A percentile compares a stretch with the other conserved stretches of the same genome.
These are phyloP conservation scores for Micrasema longulum DNA, from an alignment of 1,140 invertebrate genomes.

Conservation along the genomic window DNA sequence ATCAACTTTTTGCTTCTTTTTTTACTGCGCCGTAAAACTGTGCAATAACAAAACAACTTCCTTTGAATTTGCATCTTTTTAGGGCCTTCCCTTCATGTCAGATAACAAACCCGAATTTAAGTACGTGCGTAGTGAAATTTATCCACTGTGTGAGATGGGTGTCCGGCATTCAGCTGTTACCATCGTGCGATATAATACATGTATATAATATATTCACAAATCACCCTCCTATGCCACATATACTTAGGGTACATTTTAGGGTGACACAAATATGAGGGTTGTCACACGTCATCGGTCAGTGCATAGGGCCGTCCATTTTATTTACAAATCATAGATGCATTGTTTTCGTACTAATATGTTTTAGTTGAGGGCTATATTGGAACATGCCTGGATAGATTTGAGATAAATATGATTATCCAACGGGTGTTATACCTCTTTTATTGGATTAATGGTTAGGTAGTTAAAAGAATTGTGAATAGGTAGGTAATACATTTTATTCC, in stretches of 20 bases:
- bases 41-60: too few relatives aligned
- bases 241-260: not conserved
- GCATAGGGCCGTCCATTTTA: slow-evolving; percentile 2
- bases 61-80: too few relatives aligned
- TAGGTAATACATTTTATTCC: too few relatives aligned
- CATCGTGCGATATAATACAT: not conserved
- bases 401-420: too few relatives aligned
- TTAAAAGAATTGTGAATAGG: too few relatives aligned
- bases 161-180: slow-evolving; percentile 19
- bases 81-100: not conserved
- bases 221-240: slow-evolving; percentile 7
- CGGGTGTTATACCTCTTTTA: too few relatives aligned
- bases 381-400: too few relatives aligned
- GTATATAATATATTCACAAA: not conserved
- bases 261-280: slow-evolving; percentile 9
- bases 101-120: slow-evolving; percentile 1
- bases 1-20: too few relatives aligned
- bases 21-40: too few relatives aligned
- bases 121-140: slow-evolving; percentile 5
- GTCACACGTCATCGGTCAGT: slow-evolving; percentile 9
- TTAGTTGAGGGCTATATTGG: not conserved
- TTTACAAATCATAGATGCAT: slow-evolving; percentile 15
- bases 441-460: too few relatives aligned
- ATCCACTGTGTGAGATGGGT: slow-evolving; percentile 2
- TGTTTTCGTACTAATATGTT: slow-evolving; percentile 7